Conservation (phyloP, 2,888 invertebrate species). For the Silvanus unidentatus region DNA sequence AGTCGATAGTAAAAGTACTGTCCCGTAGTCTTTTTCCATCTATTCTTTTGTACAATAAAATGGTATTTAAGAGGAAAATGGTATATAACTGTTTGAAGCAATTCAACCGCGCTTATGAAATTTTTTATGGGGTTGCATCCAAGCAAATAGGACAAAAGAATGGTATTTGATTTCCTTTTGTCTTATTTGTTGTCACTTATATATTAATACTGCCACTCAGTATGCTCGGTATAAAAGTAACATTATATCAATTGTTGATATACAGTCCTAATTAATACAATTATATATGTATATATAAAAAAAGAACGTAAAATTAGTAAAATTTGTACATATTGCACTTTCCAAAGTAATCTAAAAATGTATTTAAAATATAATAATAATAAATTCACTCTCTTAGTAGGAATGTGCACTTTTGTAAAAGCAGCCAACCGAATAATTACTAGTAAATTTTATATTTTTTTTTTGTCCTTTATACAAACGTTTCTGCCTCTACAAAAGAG, state of each 20-base stretch:
- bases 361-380: constrained; percentile 10
- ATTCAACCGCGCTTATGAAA: constrained; percentile 17
- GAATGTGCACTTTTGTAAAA: constrained; percentile 33
- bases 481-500: constrained; percentile 29
- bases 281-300: constrained; percentile 30
- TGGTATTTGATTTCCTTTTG: no score
- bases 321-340: constrained; percentile 73
- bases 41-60: constrained; percentile 6
- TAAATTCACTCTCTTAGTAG: constrained; percentile 34
- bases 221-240: constrained; percentile 46
- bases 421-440: constrained; percentile 20
- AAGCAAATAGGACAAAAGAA: constrained; percentile 13
- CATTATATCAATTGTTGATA: constrained; percentile 43
- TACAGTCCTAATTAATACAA: constrained; percentile 42
- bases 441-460: constrained; percentile 12
- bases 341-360: constrained; percentile 42
- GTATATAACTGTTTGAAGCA: constrained; percentile 29
- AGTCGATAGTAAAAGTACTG: no score
- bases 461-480: constrained; percentile 9
- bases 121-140: constrained; percentile 20
- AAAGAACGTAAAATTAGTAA: constrained; percentile 50
- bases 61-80: constrained; percentile 2
- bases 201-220: constrained; percentile 45
- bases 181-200: constrained; percentile 9
- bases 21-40: no score